Base-by-base conservation (phyloP, 1,140 invertebrate genomes). In the Anadara kagoshimensis region DNA sequence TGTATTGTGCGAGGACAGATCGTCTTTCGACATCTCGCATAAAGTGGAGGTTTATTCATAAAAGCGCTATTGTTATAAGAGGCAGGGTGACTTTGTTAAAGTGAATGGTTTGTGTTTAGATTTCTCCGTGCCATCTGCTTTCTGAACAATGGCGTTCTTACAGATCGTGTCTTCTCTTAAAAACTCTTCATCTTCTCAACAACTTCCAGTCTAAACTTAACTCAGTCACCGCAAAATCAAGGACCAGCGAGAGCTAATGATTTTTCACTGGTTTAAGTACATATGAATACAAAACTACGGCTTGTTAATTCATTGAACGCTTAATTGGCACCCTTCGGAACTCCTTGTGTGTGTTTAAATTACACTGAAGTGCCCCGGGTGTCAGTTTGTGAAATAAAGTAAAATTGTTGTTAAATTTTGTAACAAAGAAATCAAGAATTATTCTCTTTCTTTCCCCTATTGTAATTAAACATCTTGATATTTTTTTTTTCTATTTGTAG, bases 31-130 rank as follows among this genome's bases (percentile, higher is more conserved):
- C 57, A 63, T 56, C 49, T 61, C 51, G 51, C 57, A 74, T 69
- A 63, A 73, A 61, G 36, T 53, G 41, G 59, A 57, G 58, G 47
- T 65, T 74, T 68, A 61, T 20, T 26, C 29, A 67, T 57, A 69
- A 74, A 63, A 56, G 43, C 45, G 20, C 12, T 53, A 68, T 74
- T 74, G 66, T 74, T 44, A 67, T 26, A 43, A 49, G 24, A 54
- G 45, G 49, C 47, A 47, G 65, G 54, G 56, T 59, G 58, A 74
- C 72, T 69, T 74, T 74, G 72, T 74, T 64, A 74, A 74, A 69
- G 62, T 74, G 65, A 74, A 74, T 74, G 64, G 72, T 22, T 24
- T 45, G 59, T 74, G 72, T 74, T 74, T 74, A 74, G 65, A 51
- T 26, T 68, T 68, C 65, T 65, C 44, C 65, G 58, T 53, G 59